These are phyloP conservation scores for Sebastes itinus DNA, from an alignment of 2,797 vertebrate species.

Conservation along the genomic window DNA sequence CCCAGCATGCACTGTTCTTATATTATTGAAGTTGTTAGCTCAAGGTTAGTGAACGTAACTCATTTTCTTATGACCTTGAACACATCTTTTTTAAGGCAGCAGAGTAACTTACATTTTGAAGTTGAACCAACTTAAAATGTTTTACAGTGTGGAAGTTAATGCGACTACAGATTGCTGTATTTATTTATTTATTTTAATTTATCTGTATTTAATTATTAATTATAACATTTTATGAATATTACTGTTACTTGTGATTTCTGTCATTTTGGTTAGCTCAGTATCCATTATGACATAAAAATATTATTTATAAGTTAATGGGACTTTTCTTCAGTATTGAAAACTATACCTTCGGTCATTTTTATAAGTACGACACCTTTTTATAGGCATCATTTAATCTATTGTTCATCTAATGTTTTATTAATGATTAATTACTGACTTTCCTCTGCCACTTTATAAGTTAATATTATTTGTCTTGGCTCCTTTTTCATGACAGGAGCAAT, in stretches of 20 bases:
- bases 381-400: neutral
- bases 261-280: neutral
- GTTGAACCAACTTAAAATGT: neutral
- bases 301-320: no score
- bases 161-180: no score
- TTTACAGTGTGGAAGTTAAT: neutral
- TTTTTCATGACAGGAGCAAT: neutral
- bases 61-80: neutral
- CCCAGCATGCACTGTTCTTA: neutral
- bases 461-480: neutral
- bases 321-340: no score
- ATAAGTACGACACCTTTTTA: neutral
- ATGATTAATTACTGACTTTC: neutral
- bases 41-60: neutral
- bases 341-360: no score
- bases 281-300: neutral
- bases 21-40: neutral
- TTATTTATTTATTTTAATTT: no score
- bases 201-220: neutral
- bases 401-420: neutral
- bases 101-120: neutral
- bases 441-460: neutral
- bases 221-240: neutral
- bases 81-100: neutral
- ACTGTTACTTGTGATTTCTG: neutral